Evolutionary conservation across 2,113 vertebrate genomes (phyloP), one percentile per base, ranked within the genome.

Genomic region (Leptobrachium leishanense): DNA sequence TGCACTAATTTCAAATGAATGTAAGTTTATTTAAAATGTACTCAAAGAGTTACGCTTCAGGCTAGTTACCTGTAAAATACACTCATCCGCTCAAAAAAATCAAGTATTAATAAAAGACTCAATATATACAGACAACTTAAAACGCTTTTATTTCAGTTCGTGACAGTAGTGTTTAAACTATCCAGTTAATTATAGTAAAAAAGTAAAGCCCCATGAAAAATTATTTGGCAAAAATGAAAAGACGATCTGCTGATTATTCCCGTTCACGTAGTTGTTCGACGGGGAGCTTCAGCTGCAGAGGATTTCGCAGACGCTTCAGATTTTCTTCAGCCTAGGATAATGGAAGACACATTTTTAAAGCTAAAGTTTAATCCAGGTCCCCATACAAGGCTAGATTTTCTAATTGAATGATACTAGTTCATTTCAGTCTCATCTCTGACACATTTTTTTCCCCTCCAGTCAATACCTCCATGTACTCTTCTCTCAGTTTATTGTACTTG

Each of bases 401-500:
- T 50, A 50, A 5, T 50, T 50, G 20, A 31, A 31, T 31, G 20
- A 31, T 31, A 31, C 20, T 31, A 31, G 20, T 31, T 31, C 0
- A 31, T 31, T 31, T 31, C 20, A 31, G 20, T 31, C 20, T 31
- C 20, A 31, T 31, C 20, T 31, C 20, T 31, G 20, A 31, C 20
- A 31, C 20, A 31, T 31, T 31, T 5, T 50, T 50, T 59, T 59
- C 13, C 10, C 55, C 13, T 12, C 42, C 11, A 43, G 66, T 43
- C 41, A 43, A 69, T 90, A 98, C 97, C 95, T 94, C 86, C 80
- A 90, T 89, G 70, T 98, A 84, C 42, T 98, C 92, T 0, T 96
- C 94, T 84, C 91, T 96, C 57, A 99, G 87, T 76, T 89, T 84
- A 82, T 98, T 98, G 82, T 98, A 98, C 39, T 84, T 91, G 9